A percentile compares a stretch with the other conserved stretches of the same genome.
phyloP scores from a whole-genome alignment of 2,888 invertebrate genomes.

The Hypena proboscidalis region DNA sequence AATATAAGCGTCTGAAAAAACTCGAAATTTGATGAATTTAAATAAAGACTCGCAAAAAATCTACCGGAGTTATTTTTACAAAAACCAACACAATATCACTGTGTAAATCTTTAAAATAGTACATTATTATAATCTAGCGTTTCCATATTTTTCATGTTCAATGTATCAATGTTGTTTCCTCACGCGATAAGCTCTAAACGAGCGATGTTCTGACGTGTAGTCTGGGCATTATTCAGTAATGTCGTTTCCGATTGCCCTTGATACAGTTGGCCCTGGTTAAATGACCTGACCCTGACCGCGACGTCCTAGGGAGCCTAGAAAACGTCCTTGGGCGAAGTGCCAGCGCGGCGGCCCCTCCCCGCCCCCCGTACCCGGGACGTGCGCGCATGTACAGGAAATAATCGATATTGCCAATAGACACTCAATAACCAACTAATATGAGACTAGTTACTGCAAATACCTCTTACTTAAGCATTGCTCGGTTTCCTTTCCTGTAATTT shows the following conservation, averaged over 20 bases:
- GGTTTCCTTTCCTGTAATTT: slow-evolving; percentile 35
- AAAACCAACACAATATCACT: background rate
- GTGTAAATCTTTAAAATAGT: background rate
- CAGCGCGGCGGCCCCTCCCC: slow-evolving; percentile 43
- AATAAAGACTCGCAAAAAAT: slow-evolving; percentile 1
- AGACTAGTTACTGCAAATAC: slow-evolving; percentile 38
- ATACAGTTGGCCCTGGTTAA: slow-evolving; percentile 28
- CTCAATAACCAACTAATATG: slow-evolving; percentile 49
- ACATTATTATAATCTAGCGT: background rate
- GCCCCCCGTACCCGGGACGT: slow-evolving; percentile 40
- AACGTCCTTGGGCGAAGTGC: slow-evolving; percentile 74
- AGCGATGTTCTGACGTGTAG: slow-evolving; percentile 2
- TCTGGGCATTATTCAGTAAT: slow-evolving; percentile 14
- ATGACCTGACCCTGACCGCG: slow-evolving; percentile 70
- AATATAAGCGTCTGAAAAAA: no score
- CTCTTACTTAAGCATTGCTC: slow-evolving; percentile 40
- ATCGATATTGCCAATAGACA: slow-evolving; percentile 64
- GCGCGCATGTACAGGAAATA: slow-evolving; percentile 60
- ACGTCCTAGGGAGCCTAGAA: slow-evolving; percentile 69
- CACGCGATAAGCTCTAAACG: slow-evolving; percentile 16
- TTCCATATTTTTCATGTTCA: background rate
- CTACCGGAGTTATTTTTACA: background rate
- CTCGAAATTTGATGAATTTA: background rate
- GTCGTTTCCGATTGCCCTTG: slow-evolving; percentile 27
- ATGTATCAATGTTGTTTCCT: slow-evolving; percentile 1